These are phyloP conservation scores for Rhyacichthys aspro DNA, from an alignment of 2,797 vertebrate genomes.

Conservation along the genomic window DNA sequence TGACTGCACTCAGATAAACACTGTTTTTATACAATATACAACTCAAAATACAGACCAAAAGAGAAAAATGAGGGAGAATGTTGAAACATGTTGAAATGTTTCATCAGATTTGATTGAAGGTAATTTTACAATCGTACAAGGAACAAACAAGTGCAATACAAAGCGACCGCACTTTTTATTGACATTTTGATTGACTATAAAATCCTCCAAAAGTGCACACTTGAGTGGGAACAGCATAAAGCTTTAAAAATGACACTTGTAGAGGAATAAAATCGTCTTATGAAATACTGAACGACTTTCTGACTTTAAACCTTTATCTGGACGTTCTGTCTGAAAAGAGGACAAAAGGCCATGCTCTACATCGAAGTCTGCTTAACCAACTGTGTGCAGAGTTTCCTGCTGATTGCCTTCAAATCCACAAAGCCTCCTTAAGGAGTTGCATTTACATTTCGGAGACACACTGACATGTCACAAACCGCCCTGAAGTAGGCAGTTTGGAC, in stretches of 20 bases:
- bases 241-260: slow-evolving; percentile 11
- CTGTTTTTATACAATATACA: too few relatives aligned
- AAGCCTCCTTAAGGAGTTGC: slow-evolving; percentile 5
- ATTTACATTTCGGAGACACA: too few relatives aligned
- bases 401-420: slow-evolving; percentile 8
- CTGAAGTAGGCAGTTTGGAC: too few relatives aligned
- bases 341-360: slow-evolving; percentile 23
- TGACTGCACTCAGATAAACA: too few relatives aligned
- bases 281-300: slow-evolving; percentile 30
- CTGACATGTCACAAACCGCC: too few relatives aligned
- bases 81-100: too few relatives aligned
- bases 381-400: slow-evolving; percentile 14
- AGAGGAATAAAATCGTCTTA: neutral
- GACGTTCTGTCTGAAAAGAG: slow-evolving; percentile 35
- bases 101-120: neutral
- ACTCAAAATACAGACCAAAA: too few relatives aligned
- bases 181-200: slow-evolving; percentile 27
- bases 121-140: slow-evolving; percentile 2
- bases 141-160: slow-evolving; percentile 8
- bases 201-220: neutral
- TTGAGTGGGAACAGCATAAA: neutral
- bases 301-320: slow-evolving; percentile 27
- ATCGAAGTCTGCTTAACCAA: slow-evolving; percentile 32
- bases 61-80: too few relatives aligned
- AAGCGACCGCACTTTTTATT: slow-evolving; percentile 5